Evolutionary conservation across 2,888 invertebrate species (phyloP).

Genomic region (Ryuthela nishihirai): DNA sequence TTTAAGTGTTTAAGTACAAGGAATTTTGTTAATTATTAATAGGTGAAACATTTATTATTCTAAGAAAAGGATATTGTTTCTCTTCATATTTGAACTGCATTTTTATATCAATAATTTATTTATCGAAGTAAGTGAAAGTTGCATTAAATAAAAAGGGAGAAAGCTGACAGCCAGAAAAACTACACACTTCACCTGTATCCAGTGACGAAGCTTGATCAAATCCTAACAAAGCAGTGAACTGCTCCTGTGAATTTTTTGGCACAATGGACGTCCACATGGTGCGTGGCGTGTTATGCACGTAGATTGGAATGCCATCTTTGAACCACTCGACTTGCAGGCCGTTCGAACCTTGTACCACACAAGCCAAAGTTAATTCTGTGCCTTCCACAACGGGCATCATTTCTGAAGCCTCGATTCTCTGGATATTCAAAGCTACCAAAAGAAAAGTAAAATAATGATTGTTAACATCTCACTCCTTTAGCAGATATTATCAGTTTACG

Average conservation of each 20-base stretch:
- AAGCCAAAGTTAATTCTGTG: constrained; percentile 39
- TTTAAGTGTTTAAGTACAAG: too few relatives aligned
- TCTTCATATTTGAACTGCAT: too few relatives aligned
- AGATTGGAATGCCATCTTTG: constrained; percentile 36
- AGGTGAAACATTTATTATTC: too few relatives aligned
- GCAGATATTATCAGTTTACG: too few relatives aligned
- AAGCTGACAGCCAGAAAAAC: too few relatives aligned
- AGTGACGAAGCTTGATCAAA: constrained; percentile 24
- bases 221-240: constrained; percentile 27
- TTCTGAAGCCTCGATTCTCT: constrained; percentile 24
- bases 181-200: constrained; percentile 26
- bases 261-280: constrained; percentile 30
- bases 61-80: too few relatives aligned
- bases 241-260: constrained; percentile 28
- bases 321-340: constrained; percentile 40
- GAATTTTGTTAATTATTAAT: too few relatives aligned
- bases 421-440: constrained; percentile 25
- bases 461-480: too few relatives aligned
- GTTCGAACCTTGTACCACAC: constrained; percentile 41
- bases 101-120: too few relatives aligned
- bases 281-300: constrained; percentile 13
- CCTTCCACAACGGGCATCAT: constrained; percentile 31
- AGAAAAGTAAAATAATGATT: too few relatives aligned
- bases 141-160: too few relatives aligned
- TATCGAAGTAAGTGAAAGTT: too few relatives aligned